A percentile compares a stretch with the other conserved stretches of the same genome.
Evolutionary conservation across 2,797 vertebrate genomes (phyloP).

Genomic region (Perodicticus potto): DNA sequence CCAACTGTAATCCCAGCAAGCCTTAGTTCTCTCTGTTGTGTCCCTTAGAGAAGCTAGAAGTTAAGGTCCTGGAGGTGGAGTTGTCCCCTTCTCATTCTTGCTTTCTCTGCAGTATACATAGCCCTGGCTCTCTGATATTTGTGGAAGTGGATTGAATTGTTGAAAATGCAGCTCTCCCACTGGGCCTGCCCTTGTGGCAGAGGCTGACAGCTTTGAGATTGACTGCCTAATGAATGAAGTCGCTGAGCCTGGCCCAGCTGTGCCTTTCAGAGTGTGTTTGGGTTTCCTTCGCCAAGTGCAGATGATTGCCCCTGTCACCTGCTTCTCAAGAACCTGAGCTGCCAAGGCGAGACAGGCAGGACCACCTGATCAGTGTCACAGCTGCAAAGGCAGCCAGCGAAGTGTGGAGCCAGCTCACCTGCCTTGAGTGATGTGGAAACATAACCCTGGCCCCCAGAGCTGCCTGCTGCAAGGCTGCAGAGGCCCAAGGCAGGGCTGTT

Average conservation of each 20-base stretch:
- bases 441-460: not conserved
- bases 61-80: not conserved
- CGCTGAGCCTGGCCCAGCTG: conserved; percentile 72
- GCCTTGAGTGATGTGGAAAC: conserved; percentile 26
- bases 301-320: conserved; percentile 75
- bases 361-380: conserved; percentile 22
- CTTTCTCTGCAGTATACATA: not conserved
- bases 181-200: conserved; percentile 71
- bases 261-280: conserved; percentile 68
- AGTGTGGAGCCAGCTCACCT: not conserved
- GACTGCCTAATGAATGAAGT: conserved; percentile 76
- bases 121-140: not conserved
- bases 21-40: not conserved
- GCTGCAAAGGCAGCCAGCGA: conserved; percentile 28
- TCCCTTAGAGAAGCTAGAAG: not conserved
- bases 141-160: conserved; percentile 58
- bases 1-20: not conserved
- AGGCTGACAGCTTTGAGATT: conserved; percentile 72
- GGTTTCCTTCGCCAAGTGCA: conserved; percentile 72
- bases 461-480: not conserved
- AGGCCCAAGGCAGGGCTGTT: not conserved
- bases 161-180: conserved; percentile 33
- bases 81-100: not conserved
- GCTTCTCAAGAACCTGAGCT: conserved; percentile 53
- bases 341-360: conserved; percentile 37